Base-by-base conservation (phyloP, 2,797 vertebrate species). In the Erpetoichthys calabaricus region DNA sequence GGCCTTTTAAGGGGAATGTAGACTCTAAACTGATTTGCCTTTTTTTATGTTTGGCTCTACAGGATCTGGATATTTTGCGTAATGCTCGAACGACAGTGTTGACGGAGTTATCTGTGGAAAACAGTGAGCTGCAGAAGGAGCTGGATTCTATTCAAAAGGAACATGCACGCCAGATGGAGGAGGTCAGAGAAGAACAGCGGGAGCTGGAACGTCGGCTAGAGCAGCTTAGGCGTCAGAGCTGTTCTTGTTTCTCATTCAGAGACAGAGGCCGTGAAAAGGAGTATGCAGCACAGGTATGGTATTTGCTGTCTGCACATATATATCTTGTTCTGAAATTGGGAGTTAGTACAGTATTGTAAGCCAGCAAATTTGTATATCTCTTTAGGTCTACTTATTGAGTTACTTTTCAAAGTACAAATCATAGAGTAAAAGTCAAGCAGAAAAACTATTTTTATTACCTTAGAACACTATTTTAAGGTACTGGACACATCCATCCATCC, bases 31-130 rank as follows among this genome's bases (percentile, higher is more conserved):
- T 25, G 25, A 25, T 25, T 25, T 25, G 25, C 25, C 25, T 25
- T 25, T 25, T 25, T 25, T 25, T 25, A 25, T 25, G 25, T 25
- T 25, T 25, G 25, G 54, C 7, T 7, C 5, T 49, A 50, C 65
- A 98, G 94, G 93, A 98, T 77, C 86, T 98, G 73, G 91, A 97
- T 80, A 89, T 90, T 62, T 68, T 97, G 69, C 92, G 82, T 8
- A 92, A 86, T 56, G 92, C 92, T 6, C 92, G 91, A 76, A 87
- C 80, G 3, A 89, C 75, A 1, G 68, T 77, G 68, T 75, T 96
- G 81, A 90, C 87, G 71, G 91, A 97, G 67, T 78, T 98, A 66
- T 91, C 88, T 59, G 90, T 83, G 8, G 95, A 98, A 75, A 91
- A 93, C 63, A 82, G 86, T 63, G 92, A 91, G 74, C 85, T 98